A percentile compares a stretch with the other conserved stretches of the same genome.
Conservation (phyloP, 2,888 invertebrate species). For the Dromius quadrimaculatus region DNA sequence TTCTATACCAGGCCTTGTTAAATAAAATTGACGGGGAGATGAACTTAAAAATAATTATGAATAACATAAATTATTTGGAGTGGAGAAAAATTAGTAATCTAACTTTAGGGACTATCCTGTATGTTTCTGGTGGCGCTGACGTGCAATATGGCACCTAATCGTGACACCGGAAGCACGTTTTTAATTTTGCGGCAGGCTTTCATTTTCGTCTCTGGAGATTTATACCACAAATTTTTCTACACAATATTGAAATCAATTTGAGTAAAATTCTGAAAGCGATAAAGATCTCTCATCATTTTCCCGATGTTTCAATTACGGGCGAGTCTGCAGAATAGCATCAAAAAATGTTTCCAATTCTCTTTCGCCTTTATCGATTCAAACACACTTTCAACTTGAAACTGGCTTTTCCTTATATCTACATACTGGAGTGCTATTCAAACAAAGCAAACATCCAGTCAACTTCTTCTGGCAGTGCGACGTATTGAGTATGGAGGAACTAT, state of each 20-base stretch:
- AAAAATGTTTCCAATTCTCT: constrained; percentile 60
- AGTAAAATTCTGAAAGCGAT: constrained; percentile 30
- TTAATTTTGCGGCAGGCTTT: constrained; percentile 49
- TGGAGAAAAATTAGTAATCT: too few species aligned
- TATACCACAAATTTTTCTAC: too few species aligned
- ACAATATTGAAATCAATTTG: too few species aligned
- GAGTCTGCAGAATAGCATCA: constrained; percentile 43
- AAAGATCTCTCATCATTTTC: constrained; percentile 38
- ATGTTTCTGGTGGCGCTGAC: too few species aligned
- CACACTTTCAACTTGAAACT: constrained; percentile 63
- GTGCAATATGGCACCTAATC: constrained; percentile 24
- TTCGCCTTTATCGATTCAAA: constrained; percentile 65
- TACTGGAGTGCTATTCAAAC: constrained; percentile 67
- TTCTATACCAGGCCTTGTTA: constrained; percentile 6
- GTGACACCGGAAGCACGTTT: constrained; percentile 45
- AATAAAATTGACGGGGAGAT: not conserved
- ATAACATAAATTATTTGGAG: too few species aligned
- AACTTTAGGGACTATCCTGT: too few species aligned
- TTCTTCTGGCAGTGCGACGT: constrained; percentile 56
- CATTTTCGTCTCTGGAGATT: too few species aligned
- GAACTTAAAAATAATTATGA: too few species aligned
- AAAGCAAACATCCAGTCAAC: constrained; percentile 60
- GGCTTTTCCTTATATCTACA: constrained; percentile 65
- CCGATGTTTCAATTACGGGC: constrained; percentile 48
- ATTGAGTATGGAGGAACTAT: constrained; percentile 48